Evolutionary conservation across 2,888 invertebrate genomes (phyloP), one percentile per base, ranked within the genome.

Genomic region (Nymphalis c-album): DNA sequence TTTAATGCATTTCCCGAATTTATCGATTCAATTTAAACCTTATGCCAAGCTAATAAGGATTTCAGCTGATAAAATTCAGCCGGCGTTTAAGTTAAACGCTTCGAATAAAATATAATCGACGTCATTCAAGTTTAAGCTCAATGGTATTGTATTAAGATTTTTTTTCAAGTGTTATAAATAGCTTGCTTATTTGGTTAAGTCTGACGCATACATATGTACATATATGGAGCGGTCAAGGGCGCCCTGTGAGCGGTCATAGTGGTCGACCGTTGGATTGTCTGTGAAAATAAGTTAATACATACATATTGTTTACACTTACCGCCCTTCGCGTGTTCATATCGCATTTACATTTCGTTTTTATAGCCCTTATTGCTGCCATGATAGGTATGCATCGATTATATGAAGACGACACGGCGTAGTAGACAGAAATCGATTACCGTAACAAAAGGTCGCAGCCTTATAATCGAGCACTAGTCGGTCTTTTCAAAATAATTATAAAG

Each of bases 151-250:
- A 40, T 20, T 55, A 68, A 57, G 35, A 53, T 53, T 45, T 31
- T 20, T 26, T 64, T 46, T 60, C 18, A 35, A 31, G 48, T 62
- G 57, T 31, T 48, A 53, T 59, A 55, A 58, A 48, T 62, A 1
- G 45, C 58, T 51, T 26, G 66, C 60, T 60, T 48, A 63, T 66
- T 66, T 73, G 64, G 66, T 70, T 60, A 57, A 60, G 68, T 70
- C 60, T 63, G 61, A 13, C 13, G 40, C 40, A 60, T 31, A 31
- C 26, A 31, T 31, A 18, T 63, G 20, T 63, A 59, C 71, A 62
- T 72, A 74, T 76, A 79, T 75, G 79, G 79, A 48, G 65, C 76
- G 78, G 79, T 78, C 81, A 83, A 82, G 82, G 84, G 77, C 80
- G 69, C 40, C 48, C 63, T 63, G 68, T 61, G 26, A 35, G 20